Base-by-base conservation (phyloP, 1,140 invertebrate species). In the Tenebrio molitor region DNA sequence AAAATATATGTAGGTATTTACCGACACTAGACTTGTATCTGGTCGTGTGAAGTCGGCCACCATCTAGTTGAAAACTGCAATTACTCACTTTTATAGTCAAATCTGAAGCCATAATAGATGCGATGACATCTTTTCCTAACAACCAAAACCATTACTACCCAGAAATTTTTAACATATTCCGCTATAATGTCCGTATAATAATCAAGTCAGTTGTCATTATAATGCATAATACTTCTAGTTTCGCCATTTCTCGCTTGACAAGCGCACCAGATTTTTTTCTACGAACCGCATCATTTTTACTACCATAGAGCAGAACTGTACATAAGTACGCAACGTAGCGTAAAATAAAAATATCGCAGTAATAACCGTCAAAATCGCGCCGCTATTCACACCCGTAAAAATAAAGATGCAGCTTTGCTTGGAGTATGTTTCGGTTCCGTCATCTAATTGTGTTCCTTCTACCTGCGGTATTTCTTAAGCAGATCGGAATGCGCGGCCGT, bases 401-500 rank as follows among this genome's bases (percentile, higher is more conserved):
- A 5, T 33, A 10, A 33, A 33, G 10, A 33, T 33, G 10, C 4
- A 5, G 29, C 29, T 33, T 33, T 33, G 10, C 4, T 33, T 33
- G 10, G 29, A 33, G 10, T 5, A 5, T 33, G 29, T 33, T 10
- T 5, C 4, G 29, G 29, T 33, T 33, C 29, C n/a, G n/a, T n/a
- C n/a, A n/a, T n/a, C n/a, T n/a, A n/a, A n/a, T n/a, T n/a, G n/a
- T n/a, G n/a, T n/a, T n/a, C n/a, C n/a, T n/a, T n/a, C n/a, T n/a
- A n/a, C n/a, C 36, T 12, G 4, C n/a, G 36, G 36, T 23, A 10
- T 53, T 17, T 53, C 46, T 33, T 58, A 58, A 58, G 14, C n/a
- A 29, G 36, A 73, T 53, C 71, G 73, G 73, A 66, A 74, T 74
- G 73, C 39, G 23, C 69, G 69, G 67, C 69, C 73, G 73, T 71